Evolutionary conservation across 2,888 invertebrate genomes (phyloP).

Genomic region (Lingula anatina): DNA sequence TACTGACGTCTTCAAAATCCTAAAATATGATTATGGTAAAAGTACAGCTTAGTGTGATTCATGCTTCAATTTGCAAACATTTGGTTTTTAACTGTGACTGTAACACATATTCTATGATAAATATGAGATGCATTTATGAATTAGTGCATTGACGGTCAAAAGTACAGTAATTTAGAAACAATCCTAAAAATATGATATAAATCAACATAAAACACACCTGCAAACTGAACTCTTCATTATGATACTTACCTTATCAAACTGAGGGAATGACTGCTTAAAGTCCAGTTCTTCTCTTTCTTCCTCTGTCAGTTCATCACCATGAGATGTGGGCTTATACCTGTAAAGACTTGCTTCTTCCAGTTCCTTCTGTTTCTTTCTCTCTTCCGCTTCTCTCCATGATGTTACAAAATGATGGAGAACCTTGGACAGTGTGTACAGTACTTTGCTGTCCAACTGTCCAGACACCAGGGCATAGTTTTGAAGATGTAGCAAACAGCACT

Average conservation of each 20-base stretch:
- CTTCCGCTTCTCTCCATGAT: constrained; percentile 74
- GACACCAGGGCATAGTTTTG: constrained; percentile 63
- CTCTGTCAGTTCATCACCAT: constrained; percentile 47
- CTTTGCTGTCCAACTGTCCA: constrained; percentile 17
- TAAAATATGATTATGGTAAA: too few relatives aligned
- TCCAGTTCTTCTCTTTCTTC: constrained; percentile 47
- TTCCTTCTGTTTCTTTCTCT: constrained; percentile 63
- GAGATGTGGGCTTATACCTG: constrained; percentile 33
- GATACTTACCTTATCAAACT: constrained; percentile 42
- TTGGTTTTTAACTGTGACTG: too few relatives aligned
- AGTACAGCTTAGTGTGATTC: too few relatives aligned
- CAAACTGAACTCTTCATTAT: too few relatives aligned
- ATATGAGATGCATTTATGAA: too few relatives aligned
- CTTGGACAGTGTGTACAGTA: constrained; percentile 20
- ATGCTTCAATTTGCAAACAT: too few relatives aligned
- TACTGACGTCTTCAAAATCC: constrained; percentile 47
- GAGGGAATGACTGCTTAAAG: constrained; percentile 48
- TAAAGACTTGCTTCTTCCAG: constrained; percentile 70
- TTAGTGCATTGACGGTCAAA: background rate
- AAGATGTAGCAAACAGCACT: constrained; percentile 65
- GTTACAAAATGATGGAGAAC: constrained; percentile 58
- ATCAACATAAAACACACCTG: background rate
- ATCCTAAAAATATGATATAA: background rate
- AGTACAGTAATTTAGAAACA: background rate
- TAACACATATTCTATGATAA: too few relatives aligned